Percentiles rank a stretch among this genome's conserved stretches.
phyloP scores from a whole-genome alignment of 2,888 invertebrate genomes.

The Xestobium rufovillosum region DNA sequence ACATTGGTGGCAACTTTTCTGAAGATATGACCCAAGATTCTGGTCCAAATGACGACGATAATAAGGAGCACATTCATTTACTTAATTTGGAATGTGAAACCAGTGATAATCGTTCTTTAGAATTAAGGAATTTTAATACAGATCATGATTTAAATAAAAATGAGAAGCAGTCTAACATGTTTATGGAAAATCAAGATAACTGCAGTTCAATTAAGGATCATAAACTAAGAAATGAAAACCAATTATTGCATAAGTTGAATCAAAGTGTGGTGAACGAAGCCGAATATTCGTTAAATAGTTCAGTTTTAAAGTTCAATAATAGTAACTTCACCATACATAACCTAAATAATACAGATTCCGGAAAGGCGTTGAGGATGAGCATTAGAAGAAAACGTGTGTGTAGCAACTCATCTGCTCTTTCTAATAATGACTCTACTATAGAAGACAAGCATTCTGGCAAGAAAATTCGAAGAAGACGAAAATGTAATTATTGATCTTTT shows the following conservation, averaged over 20 bases:
- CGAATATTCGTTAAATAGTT: constrained; percentile 10
- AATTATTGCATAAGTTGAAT: background rate
- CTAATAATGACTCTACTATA: constrained; percentile 35
- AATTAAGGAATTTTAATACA: constrained; percentile 21
- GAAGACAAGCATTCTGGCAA: constrained; percentile 34
- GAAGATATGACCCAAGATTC: constrained; percentile 42
- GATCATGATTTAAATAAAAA: constrained; percentile 25
- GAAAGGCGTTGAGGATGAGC: constrained; percentile 41
- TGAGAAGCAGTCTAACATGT: constrained; percentile 29
- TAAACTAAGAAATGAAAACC: background rate
- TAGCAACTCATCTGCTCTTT: constrained; percentile 40
- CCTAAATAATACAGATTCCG: constrained; percentile 31
- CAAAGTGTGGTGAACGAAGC: no score
- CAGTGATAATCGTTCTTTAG: constrained; percentile 23
- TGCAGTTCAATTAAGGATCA: background rate
- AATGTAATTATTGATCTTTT: constrained; percentile 29
- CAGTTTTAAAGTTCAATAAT: constrained; percentile 13
- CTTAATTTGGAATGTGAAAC: constrained; percentile 22
- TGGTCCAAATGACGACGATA: constrained; percentile 32
- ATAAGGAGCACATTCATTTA: constrained; percentile 28
- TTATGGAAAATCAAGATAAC: constrained; percentile 18
- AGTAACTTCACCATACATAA: constrained; percentile 29
- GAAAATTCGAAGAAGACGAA: constrained; percentile 34
- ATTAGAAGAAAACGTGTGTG: constrained; percentile 39
- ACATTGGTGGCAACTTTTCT: constrained; percentile 18